Evolutionary conservation across 1,140 invertebrate genomes (phyloP).

Genomic region (Drosophila bipectinata): DNA sequence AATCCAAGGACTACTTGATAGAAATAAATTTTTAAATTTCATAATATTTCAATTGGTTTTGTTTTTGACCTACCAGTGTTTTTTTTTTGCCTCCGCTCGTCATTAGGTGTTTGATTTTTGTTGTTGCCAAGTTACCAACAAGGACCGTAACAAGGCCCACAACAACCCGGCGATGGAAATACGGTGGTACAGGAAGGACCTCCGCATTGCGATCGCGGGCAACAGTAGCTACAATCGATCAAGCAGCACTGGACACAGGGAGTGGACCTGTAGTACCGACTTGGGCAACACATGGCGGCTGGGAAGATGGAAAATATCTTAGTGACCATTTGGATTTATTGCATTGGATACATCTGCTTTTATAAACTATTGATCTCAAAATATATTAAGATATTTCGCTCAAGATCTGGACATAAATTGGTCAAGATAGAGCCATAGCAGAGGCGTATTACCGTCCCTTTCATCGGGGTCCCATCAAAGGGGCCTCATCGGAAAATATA

Average conservation of each 20-base stretch:
- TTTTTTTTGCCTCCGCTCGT: background rate
- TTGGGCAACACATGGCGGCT: conserved; percentile 56
- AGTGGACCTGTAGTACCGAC: conserved; percentile 51
- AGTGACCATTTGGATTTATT: too few species aligned
- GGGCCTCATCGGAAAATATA: too few species aligned
- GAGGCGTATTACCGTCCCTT: too few species aligned
- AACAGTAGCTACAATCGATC: conserved; percentile 58
- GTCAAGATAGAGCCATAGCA: too few species aligned
- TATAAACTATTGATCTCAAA: too few species aligned
- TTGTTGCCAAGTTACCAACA: conserved; percentile 1
- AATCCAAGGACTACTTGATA: conserved; percentile 11
- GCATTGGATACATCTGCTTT: too few species aligned
- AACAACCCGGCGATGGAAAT: background rate
- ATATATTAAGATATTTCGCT: too few species aligned
- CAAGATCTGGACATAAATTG: too few species aligned
- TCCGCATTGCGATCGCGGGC: conserved; percentile 32
- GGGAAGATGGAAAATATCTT: background rate
- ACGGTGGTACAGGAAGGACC: conserved; percentile 16
- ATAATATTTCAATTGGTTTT: background rate
- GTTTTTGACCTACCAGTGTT: background rate
- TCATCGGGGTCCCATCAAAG: too few species aligned
- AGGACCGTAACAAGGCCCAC: conserved; percentile 11
- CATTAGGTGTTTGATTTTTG: background rate
- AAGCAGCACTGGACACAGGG: conserved; percentile 64
- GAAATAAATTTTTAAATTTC: background rate